phyloP scores from a whole-genome alignment of 2,113 vertebrate species.

The Leucopternis melanops region DNA sequence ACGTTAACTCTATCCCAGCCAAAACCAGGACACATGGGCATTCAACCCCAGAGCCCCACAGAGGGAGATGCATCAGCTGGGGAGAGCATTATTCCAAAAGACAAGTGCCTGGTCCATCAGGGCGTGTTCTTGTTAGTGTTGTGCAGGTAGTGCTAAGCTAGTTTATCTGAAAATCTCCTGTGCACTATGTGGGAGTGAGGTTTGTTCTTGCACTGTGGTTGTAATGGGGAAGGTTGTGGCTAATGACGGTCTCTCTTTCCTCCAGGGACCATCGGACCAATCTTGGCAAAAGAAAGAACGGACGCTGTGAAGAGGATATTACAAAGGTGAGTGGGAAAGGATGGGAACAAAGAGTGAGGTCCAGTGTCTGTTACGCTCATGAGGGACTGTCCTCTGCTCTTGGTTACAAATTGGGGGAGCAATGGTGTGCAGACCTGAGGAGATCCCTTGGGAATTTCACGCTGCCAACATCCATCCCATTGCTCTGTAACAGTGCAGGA shows the following conservation, averaged over 20 bases:
- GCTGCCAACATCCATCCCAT: background rate
- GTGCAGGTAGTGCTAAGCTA: background rate
- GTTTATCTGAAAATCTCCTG: background rate
- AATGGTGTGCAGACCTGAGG: background rate
- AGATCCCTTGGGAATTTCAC: background rate
- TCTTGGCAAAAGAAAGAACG: slow-evolving; percentile 2
- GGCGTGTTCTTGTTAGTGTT: background rate
- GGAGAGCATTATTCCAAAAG: background rate
- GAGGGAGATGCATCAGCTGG: background rate
- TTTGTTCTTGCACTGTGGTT: background rate
- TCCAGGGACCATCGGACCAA: background rate
- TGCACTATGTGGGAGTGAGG: accelerated
- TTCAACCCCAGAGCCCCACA: background rate
- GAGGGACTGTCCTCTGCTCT: background rate
- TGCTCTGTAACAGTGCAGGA: background rate
- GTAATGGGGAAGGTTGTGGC: background rate
- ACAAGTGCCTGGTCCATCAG: background rate
- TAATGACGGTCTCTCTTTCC: background rate
- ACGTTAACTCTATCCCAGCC: too few species aligned
- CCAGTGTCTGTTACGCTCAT: background rate
- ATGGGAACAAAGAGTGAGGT: background rate
- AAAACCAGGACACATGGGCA: accelerated
- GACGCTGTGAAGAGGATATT: slow-evolving; percentile 26
- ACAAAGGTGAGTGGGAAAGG: slow-evolving; percentile 18
- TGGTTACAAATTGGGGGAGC: background rate